A percentile compares a stretch with the other conserved stretches of the same genome.
phyloP scores from a whole-genome alignment of 2,113 vertebrate genomes.

The Telmatochromis sp. region DNA sequence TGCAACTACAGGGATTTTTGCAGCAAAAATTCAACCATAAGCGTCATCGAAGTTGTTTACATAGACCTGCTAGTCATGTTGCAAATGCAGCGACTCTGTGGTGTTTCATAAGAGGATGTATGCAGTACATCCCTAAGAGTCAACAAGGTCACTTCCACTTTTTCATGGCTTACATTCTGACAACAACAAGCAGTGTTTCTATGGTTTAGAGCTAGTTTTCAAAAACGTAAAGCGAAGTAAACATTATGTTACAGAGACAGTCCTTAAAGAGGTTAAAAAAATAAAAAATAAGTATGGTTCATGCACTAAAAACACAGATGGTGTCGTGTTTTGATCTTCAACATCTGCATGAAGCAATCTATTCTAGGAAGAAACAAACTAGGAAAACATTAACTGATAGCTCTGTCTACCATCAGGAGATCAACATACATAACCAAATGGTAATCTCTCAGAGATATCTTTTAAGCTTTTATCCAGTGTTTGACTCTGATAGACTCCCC shows the following conservation, averaged over 20 bases:
- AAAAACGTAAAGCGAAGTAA: not conserved
- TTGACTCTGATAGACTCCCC: not conserved
- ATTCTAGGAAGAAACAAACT: not conserved
- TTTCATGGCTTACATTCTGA: constrained; percentile 36
- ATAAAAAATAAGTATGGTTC: not conserved
- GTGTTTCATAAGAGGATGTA: constrained; percentile 73
- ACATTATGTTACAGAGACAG: not conserved
- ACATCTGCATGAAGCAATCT: not conserved
- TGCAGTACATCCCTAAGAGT: constrained; percentile 48
- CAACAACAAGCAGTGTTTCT: not conserved
- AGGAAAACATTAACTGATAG: not conserved
- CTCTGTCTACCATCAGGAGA: not conserved
- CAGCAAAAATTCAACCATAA: not conserved
- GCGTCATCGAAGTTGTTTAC: constrained; percentile 31
- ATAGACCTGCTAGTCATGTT: constrained; percentile 9
- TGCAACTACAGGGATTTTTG: not conserved
- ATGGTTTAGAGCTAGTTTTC: not conserved
- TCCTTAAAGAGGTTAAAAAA: not conserved
- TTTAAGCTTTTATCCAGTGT: not conserved
- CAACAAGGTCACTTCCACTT: constrained; percentile 74
- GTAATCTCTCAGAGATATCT: not conserved
- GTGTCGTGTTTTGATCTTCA: not conserved
- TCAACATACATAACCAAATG: not conserved
- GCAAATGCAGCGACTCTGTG: constrained; percentile 48
- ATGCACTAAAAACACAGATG: not conserved